Evolutionary conservation across 2,113 vertebrate species (phyloP).

Genomic region (Eudyptes chrysolophus): DNA sequence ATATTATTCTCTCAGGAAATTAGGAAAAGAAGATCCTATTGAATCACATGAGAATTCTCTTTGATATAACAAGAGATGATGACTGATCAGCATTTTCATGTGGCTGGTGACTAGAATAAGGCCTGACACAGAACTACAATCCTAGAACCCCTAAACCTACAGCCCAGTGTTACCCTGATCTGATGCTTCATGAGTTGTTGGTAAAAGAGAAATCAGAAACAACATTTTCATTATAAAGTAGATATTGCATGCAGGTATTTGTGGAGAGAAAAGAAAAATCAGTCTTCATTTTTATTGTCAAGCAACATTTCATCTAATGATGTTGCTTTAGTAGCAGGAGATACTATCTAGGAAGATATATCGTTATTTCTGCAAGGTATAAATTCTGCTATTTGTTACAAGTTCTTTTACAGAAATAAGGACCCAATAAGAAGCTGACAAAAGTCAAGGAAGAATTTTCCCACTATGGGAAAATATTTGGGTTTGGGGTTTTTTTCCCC

Average conservation of each 20-base stretch:
- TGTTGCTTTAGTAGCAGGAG: not conserved
- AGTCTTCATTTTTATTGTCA: not conserved
- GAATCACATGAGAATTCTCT: not conserved
- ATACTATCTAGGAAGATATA: not conserved
- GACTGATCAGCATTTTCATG: not conserved
- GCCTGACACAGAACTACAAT: not conserved
- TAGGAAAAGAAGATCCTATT: not conserved
- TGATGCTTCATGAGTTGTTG: not conserved
- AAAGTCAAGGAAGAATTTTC: not conserved
- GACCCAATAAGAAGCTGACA: not conserved
- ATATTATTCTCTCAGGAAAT: not conserved
- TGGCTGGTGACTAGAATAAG: not conserved
- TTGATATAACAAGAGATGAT: not conserved
- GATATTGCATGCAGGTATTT: not conserved
- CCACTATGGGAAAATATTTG: not conserved
- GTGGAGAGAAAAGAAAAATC: not conserved
- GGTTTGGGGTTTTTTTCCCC: not conserved
- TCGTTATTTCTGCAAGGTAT: not conserved
- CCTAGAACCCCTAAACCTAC: rapidly evolving
- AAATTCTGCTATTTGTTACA: not conserved
- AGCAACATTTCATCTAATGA: not conserved
- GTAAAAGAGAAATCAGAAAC: not conserved
- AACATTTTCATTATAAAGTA: not conserved
- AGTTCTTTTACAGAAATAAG: not conserved
- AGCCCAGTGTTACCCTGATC: not conserved